Evolutionary conservation across 2,888 invertebrate species (phyloP), one percentile per base, ranked within the genome.

Genomic region (Zaprionus bogoriensis): DNA sequence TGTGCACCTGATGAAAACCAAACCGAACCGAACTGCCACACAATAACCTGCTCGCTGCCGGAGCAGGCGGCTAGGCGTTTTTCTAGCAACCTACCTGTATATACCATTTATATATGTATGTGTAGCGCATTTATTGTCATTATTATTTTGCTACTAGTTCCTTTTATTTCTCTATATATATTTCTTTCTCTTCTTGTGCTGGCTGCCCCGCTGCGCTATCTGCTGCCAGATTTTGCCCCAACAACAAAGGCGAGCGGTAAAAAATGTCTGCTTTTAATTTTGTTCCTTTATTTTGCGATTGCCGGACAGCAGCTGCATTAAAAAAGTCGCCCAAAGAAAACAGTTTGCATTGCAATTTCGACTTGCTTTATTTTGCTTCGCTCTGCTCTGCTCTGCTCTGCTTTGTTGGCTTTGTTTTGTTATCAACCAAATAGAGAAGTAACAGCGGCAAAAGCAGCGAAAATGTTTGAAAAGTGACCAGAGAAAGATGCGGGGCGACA

Each of bases 1-100:
- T 79, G 76, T 83, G 79, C 89, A 88, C 87, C 89, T 88, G 87
- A 88, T 86, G 83, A 86, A 86, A 78, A 73, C 74, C 74, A 67
- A 71, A 45, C 50, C 64, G 30, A 30, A 55, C 19, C 38, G 19
- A 41, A 61, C 54, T 39, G 59, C 17, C 51, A 28, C 9, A 32
- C 60, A 53, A 25, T 39, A 46, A 55, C 44, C 14, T 1, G 7
- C 9, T 2, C 6, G 32, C 32, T 12, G 17, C 32, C 32, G 25
- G 12, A 55, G 54, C 17, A 61, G 45, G 58, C 58, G 58, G 68
- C 53, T 62, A 46, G 62, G 50, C 48, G 63, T 30, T 55, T 30
- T 50, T 60, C 12, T 46, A 27, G 22, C 14, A 47, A 50, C 30
- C 64, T 64, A 44, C 7, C 32, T 14, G n/a, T n/a, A n/a, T n/a